Conservation (phyloP, 1,140 invertebrate species). For the Gonioctena quinquepunctata region DNA sequence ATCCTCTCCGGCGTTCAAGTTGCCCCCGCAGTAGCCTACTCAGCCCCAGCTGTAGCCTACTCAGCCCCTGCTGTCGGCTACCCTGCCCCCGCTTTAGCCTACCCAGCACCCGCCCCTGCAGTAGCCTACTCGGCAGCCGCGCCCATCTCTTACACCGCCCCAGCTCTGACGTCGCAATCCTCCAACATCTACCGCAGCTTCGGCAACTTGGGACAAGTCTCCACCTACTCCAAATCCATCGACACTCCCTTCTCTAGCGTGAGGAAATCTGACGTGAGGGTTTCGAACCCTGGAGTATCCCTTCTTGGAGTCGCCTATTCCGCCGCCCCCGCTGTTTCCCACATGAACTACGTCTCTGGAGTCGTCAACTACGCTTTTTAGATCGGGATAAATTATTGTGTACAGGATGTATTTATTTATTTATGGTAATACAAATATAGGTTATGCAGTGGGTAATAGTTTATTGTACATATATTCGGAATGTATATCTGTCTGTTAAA, state of each 20-base stretch:
- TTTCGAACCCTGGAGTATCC: slow-evolving; percentile 63
- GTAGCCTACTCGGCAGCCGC: slow-evolving; percentile 53
- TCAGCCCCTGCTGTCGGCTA: slow-evolving; percentile 66
- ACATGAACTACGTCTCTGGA: slow-evolving; percentile 66
- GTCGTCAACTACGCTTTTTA: slow-evolving; percentile 59
- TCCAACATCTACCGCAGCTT: slow-evolving; percentile 65
- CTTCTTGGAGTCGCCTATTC: slow-evolving; percentile 58
- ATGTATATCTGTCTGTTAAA: no score
- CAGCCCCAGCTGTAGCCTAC: slow-evolving; percentile 48
- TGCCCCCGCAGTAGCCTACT: slow-evolving; percentile 31
- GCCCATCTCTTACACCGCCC: slow-evolving; percentile 45
- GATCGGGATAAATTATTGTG: background rate
- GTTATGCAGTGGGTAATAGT: no score
- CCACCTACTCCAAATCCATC: slow-evolving; percentile 67
- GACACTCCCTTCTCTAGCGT: slow-evolving; percentile 72
- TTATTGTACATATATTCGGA: no score
- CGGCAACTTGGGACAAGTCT: slow-evolving; percentile 67
- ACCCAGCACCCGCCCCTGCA: slow-evolving; percentile 39
- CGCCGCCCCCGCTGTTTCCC: slow-evolving; percentile 68
- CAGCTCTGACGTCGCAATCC: slow-evolving; percentile 63
- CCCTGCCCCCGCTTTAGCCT: slow-evolving; percentile 64
- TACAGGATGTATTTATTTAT: background rate
- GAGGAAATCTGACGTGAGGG: slow-evolving; percentile 65
- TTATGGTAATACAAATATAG: no score
- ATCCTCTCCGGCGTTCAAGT: slow-evolving; percentile 59